Evolutionary conservation across 2,888 invertebrate genomes (phyloP).

Genomic region (Hemicrepidius hirtus): DNA sequence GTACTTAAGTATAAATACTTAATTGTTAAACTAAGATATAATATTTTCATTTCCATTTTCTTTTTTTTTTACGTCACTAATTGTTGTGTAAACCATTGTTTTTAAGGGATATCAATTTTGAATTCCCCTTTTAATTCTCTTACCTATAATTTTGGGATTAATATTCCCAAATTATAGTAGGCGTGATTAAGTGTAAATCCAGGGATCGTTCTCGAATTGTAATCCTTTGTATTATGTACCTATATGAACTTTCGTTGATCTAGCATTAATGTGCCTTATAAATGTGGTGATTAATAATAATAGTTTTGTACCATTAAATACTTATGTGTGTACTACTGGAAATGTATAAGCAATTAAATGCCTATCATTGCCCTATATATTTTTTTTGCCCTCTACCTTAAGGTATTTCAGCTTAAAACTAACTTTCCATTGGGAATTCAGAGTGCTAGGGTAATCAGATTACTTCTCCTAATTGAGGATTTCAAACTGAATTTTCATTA

Average conservation of each 20-base stretch:
- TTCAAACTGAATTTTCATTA: constrained; percentile 1
- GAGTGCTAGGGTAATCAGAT: not conserved
- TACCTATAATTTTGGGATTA: no score
- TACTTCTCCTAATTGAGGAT: not conserved
- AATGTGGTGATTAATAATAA: constrained; percentile 52
- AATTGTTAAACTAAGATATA: constrained; percentile 23
- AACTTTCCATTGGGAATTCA: no score
- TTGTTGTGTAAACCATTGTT: not conserved
- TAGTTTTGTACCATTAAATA: constrained; percentile 47
- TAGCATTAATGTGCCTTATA: constrained; percentile 51
- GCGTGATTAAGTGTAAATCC: no score
- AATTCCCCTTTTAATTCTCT: not conserved
- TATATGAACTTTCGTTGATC: constrained; percentile 26
- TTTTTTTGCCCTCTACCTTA: not conserved
- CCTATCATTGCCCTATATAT: constrained; percentile 22
- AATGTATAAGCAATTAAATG: constrained; percentile 32
- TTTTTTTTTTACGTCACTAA: no score
- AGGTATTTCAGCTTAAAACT: not conserved
- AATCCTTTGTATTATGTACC: constrained; percentile 11
- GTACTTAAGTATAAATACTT: constrained; percentile 44
- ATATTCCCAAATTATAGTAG: no score
- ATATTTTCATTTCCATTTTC: constrained; percentile 8
- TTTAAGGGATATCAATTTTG: no score
- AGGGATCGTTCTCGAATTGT: no score
- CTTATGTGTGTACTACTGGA: constrained; percentile 41